Conservation (phyloP, 2,888 invertebrate genomes). For the Hirtodrosophila alboralis region DNA sequence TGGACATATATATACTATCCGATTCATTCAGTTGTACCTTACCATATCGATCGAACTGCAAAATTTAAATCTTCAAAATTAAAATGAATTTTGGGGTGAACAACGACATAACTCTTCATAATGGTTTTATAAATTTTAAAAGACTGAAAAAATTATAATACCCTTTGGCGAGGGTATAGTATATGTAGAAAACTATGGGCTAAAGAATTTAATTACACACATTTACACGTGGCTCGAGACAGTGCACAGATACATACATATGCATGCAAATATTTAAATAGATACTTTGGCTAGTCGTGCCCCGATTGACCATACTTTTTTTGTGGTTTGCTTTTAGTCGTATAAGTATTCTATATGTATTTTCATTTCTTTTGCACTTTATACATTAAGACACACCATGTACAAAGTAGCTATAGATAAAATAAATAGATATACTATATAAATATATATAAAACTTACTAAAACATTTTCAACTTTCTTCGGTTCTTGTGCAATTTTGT, state of each 20-base stretch:
- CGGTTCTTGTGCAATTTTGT: neutral
- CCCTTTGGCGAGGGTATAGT: neutral
- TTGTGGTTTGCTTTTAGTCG: conserved; percentile 6
- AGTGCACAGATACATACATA: neutral
- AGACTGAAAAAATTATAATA: no score
- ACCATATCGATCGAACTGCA: no score
- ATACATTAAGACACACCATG: neutral
- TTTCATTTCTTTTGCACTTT: no score
- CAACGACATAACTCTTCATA: no score
- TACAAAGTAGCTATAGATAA: neutral
- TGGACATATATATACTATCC: no score
- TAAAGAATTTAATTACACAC: neutral
- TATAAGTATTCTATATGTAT: neutral
- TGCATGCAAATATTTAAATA: conserved; percentile 8
- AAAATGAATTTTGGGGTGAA: no score
- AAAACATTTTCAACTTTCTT: conserved; percentile 23
- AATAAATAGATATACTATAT: neutral
- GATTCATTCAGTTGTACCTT: no score
- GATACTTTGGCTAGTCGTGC: no score
- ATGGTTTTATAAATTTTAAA: no score
- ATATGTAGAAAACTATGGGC: conserved; percentile 1
- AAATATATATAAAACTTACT: conserved; percentile 27
- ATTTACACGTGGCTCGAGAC: no score
- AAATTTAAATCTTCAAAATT: no score
- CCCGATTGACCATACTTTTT: neutral